phyloP scores from a whole-genome alignment of 2,113 vertebrate genomes.

The Colaptes auratus region DNA sequence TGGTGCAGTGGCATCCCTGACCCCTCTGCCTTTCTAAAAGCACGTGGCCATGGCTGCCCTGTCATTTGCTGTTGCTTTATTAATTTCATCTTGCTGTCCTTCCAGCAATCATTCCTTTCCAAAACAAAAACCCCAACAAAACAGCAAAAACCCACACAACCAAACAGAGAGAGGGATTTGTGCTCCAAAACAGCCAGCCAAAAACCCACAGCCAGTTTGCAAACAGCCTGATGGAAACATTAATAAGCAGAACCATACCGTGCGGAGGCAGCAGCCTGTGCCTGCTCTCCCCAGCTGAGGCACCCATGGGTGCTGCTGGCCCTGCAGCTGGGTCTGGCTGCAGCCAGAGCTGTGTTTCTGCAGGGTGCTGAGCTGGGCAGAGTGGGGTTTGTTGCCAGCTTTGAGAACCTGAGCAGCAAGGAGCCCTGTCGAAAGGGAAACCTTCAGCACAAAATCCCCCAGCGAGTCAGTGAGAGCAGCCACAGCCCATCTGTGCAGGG shows the following conservation, averaged over 20 bases:
- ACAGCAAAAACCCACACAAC: no score
- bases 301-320: background rate
- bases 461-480: background rate
- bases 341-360: background rate
- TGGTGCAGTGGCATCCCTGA: background rate
- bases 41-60: background rate
- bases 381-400: background rate
- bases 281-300: background rate
- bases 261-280: accelerated
- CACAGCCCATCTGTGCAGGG: background rate
- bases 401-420: background rate
- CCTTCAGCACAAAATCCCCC: background rate
- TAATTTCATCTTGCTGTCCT: background rate
- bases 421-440: background rate
- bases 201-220: background rate
- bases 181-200: background rate
- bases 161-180: background rate
- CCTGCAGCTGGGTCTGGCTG: background rate
- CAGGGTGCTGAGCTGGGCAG: background rate
- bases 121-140: background rate
- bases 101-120: background rate
- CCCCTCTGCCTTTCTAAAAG: background rate
- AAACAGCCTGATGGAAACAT: background rate
- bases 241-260: accelerated
- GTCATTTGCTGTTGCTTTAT: background rate